Base-by-base conservation (phyloP, 2,797 vertebrate species). In the Cichlasoma orientale region DNA sequence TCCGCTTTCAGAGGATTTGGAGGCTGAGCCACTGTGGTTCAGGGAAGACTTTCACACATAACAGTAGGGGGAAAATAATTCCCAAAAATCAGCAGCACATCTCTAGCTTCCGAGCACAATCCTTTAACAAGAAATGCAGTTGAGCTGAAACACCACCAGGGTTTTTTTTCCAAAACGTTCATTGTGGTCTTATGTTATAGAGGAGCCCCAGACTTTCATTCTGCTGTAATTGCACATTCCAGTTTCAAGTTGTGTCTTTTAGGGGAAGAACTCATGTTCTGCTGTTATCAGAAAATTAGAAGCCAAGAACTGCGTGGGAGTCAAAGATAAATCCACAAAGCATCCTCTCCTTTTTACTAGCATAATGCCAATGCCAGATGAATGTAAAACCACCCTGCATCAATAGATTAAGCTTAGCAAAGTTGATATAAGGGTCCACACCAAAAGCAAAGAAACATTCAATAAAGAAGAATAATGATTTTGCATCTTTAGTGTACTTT, bases 231-330 rank as follows among this genome's bases (percentile, higher is more conserved):
- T 94, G 91, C 87, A 93, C 92, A 92, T 93, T 94, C 31, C 33
- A 85, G 91, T 91, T 93, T 94, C 74, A 87, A 92, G 89, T 92
- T 89, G 82, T 92, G 90, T 95, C 89, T 94, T 94, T 93, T 90
- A 77, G 78, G 77, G 63, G 85, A 79, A 69, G 84, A 91, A 92
- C 87, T 92, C 76, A 66, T 91, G 88, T 94, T 93, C 82, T 27
- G 79, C 88, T 70, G 92, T 95, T 96, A 96, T 96, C 95, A 96
- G 94, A 95, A 95, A 96, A 96, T 96, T 95, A 95, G 89, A 95
- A 94, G 92, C 88, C 77, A 89, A 93, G 91, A 93, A 94, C 89
- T 93, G 93, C 74, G 79, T 93, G 91, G 91, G 91, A 93, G 92
- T 93, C 87, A 73, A 76, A 93, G 94, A 95, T 95, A 95, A 95